Evolutionary conservation across 2,113 vertebrate species (phyloP), one percentile per base, ranked within the genome.

Genomic region (Desmodus rotundus): DNA sequence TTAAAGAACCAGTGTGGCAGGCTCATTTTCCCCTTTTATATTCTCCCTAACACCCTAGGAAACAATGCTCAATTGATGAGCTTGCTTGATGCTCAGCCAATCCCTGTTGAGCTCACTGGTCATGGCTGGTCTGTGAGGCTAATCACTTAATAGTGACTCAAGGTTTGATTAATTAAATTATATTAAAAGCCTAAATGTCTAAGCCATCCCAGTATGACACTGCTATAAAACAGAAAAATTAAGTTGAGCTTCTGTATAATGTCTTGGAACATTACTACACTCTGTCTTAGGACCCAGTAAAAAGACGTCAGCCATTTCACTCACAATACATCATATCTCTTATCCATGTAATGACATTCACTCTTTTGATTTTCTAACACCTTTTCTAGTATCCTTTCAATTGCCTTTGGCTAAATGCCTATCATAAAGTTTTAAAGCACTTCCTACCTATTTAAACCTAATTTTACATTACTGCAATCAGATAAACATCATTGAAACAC

Each of bases 61-160:
- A 74, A 97, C 36, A 97, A 96, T 96, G 92, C 63, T 80, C 72
- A 76, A 92, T 67, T 93, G 92, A 97, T 96, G 87, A 96, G 31
- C 19, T 95, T 90, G 87, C 72, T 38, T 43, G 50, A 52, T 93
- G 70, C 43, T 95, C 68, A 45, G 58, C 94, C 84, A 95, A 92
- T 96, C 81, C 76, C 63, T 95, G 63, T 68, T 86, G 54, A 96
- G 26, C 63, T 58, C 41, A 50, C 47, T 50, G 77, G 33, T 38
- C 87, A 87, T 13, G 47, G 52, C 31, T 89, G 73, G 54, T 70
- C 33, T 77, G 74, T 87, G 31, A 80, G 36, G 31, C 28, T 74
- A 89, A 83, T 77, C 17, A 63, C 85, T 58, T 61, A 91, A 77
- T 33, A 87, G 31, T 84, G 70, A 54, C 50, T 85, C 72, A 87